Evolutionary conservation across 2,888 invertebrate species (phyloP).

Genomic region (Caenorhabditis sinica): DNA sequence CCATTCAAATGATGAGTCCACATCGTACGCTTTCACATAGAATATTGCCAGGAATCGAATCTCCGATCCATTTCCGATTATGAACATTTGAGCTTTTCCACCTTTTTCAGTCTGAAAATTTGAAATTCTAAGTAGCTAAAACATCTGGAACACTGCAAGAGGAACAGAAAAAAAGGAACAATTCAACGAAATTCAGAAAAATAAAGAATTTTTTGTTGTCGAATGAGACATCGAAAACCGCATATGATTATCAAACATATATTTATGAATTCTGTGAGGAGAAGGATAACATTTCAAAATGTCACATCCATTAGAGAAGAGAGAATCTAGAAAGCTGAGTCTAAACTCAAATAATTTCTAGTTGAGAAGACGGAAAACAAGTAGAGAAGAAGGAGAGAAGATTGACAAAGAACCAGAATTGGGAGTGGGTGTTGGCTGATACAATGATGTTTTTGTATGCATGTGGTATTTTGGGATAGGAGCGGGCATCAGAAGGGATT

Average conservation of each 20-base stretch:
- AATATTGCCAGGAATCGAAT: conserved; percentile 12
- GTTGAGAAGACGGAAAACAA: too few species aligned
- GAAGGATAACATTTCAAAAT: conserved; percentile 9
- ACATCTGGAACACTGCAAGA: too few species aligned
- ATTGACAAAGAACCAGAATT: too few species aligned
- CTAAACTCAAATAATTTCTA: too few species aligned
- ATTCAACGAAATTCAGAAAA: not conserved
- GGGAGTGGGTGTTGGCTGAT: too few species aligned
- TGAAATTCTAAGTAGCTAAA: not conserved
- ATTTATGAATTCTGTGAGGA: conserved; percentile 8
- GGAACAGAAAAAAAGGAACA: not conserved
- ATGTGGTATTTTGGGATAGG: too few species aligned
- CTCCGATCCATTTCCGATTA: conserved; percentile 3
- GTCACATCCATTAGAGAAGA: not conserved
- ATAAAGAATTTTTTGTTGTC: not conserved
- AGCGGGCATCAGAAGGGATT: too few species aligned
- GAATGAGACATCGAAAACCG: conserved; percentile 12
- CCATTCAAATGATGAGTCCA: conserved; percentile 9
- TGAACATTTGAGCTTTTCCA: not conserved
- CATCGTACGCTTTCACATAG: conserved; percentile 16
- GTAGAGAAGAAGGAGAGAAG: too few species aligned
- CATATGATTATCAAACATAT: not conserved
- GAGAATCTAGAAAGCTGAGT: not conserved
- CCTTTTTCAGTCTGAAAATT: not conserved
- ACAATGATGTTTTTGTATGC: too few species aligned